Percentiles rank a stretch among this genome's conserved stretches.
Evolutionary conservation across 2,888 invertebrate genomes (phyloP).

Genomic region (Ectemnius lituratus): DNA sequence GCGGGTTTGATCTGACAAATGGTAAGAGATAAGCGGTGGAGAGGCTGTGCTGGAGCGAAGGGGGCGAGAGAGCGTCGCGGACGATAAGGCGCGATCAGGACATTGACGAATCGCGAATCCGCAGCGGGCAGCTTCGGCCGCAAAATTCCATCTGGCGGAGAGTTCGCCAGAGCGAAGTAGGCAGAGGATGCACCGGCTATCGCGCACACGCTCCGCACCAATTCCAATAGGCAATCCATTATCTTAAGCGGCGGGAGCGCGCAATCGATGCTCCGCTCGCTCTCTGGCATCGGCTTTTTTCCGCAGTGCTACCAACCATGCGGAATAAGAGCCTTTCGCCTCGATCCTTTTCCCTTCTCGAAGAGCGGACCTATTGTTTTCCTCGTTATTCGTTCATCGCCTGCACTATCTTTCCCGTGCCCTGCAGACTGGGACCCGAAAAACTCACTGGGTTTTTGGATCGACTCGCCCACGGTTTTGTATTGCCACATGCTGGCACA

Average conservation of each 20-base stretch:
- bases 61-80: constrained; percentile 48
- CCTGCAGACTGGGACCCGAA: constrained; percentile 7
- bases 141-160: constrained; percentile 48
- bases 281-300: constrained; percentile 9
- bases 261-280: constrained; percentile 50
- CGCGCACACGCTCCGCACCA: constrained; percentile 52
- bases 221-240: constrained; percentile 63
- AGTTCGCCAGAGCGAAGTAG: too few species aligned
- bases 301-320: too few species aligned
- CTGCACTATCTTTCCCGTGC: constrained; percentile 2
- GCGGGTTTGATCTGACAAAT: constrained; percentile 46
- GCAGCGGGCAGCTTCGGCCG: too few species aligned
- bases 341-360: constrained; percentile 23
- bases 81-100: constrained; percentile 58
- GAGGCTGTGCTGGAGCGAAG: too few species aligned
- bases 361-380: constrained; percentile 5
- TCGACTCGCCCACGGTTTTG: constrained; percentile 11
- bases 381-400: neutral
- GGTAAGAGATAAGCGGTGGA: constrained; percentile 53
- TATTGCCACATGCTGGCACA: too few species aligned
- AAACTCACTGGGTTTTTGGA: constrained; percentile 13
- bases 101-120: constrained; percentile 58
- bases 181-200: constrained; percentile 34
- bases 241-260: constrained; percentile 55
- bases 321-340: constrained; percentile 26